Percentiles rank a stretch among this genome's conserved stretches.
Conservation (phyloP, 2,113 vertebrate species). For the Lepidothrix coronata region DNA sequence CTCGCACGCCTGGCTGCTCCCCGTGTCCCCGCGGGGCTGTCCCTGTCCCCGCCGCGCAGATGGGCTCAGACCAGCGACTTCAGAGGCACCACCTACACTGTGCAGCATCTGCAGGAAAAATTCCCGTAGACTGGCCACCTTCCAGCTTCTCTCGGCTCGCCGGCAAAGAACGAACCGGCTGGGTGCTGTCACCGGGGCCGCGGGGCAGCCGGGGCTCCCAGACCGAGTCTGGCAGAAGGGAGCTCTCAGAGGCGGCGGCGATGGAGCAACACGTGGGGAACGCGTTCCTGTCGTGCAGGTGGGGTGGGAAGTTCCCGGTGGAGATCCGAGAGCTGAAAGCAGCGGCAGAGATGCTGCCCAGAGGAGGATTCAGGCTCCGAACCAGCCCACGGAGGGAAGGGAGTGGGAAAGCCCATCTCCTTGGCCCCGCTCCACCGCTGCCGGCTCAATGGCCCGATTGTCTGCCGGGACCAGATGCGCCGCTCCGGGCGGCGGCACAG, state of each 20-base stretch:
- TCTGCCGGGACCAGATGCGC: not conserved
- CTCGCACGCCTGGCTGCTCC: rapidly evolving
- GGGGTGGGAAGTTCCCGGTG: rapidly evolving
- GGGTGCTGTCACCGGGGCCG: not conserved
- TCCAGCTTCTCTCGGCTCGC: not conserved
- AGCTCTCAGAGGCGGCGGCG: rapidly evolving
- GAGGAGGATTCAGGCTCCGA: not conserved
- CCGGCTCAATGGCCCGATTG: conserved; percentile 1
- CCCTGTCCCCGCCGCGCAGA: not conserved
- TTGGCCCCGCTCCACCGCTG: not conserved
- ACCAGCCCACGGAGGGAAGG: not conserved
- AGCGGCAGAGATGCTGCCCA: rapidly evolving
- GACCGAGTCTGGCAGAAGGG: not conserved
- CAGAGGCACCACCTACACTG: not conserved
- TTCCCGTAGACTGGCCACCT: rapidly evolving
- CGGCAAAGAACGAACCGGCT: not conserved
- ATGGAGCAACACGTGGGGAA: not conserved
- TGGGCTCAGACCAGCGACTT: not conserved
- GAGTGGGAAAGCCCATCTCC: not conserved
- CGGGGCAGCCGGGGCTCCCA: not conserved
- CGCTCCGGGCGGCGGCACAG: not conserved
- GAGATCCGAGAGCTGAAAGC: not conserved
- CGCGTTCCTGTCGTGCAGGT: rapidly evolving
- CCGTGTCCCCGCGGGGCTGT: rapidly evolving
- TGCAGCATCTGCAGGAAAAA: not conserved